phyloP scores from a whole-genome alignment of 1,140 invertebrate species.

The Euwallacea similis region DNA sequence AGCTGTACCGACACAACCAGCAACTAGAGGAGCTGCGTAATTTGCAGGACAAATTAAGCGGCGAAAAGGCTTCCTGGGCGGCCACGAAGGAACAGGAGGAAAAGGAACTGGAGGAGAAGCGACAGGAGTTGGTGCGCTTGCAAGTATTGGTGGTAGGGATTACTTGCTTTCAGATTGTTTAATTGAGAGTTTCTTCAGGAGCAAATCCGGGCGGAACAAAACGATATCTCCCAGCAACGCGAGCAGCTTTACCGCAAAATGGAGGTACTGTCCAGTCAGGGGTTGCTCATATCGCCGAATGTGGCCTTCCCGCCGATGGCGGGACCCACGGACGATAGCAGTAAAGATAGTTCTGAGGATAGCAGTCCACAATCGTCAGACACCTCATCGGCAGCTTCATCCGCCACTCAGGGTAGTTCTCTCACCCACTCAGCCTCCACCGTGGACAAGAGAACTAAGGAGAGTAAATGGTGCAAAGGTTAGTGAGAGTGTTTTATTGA shows the following conservation, averaged over 20 bases:
- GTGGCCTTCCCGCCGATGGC: conserved; percentile 49
- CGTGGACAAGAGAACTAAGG: conserved; percentile 56
- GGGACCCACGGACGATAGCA: conserved; percentile 49
- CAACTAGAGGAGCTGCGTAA: conserved; percentile 74
- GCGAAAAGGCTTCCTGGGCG: conserved; percentile 78
- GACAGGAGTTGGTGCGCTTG: conserved; percentile 59
- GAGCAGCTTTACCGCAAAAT: conserved; percentile 84
- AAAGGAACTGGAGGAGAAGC: conserved; percentile 68
- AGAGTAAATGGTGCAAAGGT: conserved; percentile 61
- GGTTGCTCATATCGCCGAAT: conserved; percentile 63
- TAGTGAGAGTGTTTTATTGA: conserved; percentile 37
- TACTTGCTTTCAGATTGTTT: not conserved
- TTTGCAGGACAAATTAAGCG: conserved; percentile 73
- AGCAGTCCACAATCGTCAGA: conserved; percentile 51
- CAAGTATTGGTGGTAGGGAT: conserved; percentile 52
- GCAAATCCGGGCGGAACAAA: conserved; percentile 72
- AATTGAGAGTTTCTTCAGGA: conserved; percentile 54
- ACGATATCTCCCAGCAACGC: conserved; percentile 81
- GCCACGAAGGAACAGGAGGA: conserved; percentile 64
- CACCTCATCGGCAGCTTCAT: conserved; percentile 51
- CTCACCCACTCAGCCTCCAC: conserved; percentile 43
- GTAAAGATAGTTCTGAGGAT: conserved; percentile 52
- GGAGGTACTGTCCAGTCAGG: conserved; percentile 74
- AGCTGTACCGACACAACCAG: conserved; percentile 68
- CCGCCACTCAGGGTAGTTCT: conserved; percentile 44